Evolutionary conservation across 1,140 invertebrate species (phyloP).

Genomic region (Heliconius himera): DNA sequence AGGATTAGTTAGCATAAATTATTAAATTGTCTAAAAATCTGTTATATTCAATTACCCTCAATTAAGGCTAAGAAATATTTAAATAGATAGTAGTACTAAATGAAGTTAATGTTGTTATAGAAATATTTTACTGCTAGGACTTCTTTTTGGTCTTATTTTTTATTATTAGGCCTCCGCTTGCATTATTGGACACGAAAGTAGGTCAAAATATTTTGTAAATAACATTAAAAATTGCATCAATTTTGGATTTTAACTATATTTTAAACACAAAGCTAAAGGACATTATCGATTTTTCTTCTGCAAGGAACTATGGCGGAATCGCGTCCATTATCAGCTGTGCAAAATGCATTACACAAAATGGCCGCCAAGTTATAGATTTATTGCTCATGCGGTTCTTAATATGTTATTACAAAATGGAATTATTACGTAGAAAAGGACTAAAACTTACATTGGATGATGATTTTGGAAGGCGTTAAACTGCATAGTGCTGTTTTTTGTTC

Average conservation of each 20-base stretch:
- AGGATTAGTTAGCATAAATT: too few relatives aligned
- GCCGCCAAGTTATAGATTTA: conserved; percentile 54
- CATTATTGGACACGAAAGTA: not conserved
- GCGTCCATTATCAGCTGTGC: conserved; percentile 69
- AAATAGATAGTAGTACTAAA: not conserved
- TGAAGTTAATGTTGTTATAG: too few relatives aligned
- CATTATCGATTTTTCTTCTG: conserved; percentile 4
- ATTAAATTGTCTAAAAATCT: too few relatives aligned
- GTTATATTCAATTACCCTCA: not conserved
- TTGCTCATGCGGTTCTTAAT: conserved; percentile 18
- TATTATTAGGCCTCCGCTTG: not conserved
- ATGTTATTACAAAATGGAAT: conserved; percentile 1
- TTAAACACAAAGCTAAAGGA: not conserved
- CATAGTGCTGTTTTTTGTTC: conserved; percentile 64
- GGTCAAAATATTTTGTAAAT: not conserved
- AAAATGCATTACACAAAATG: conserved; percentile 77
- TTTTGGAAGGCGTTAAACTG: conserved; percentile 81
- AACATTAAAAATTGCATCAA: not conserved
- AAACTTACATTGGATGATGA: conserved; percentile 79
- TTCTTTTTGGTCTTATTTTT: too few relatives aligned
- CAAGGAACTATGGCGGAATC: conserved; percentile 11
- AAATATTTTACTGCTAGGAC: too few relatives aligned
- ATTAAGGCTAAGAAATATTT: not conserved
- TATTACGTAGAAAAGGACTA: conserved; percentile 5
- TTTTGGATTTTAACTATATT: not conserved